phyloP scores from a whole-genome alignment of 2,797 vertebrate species.

The Sylvia borin region DNA sequence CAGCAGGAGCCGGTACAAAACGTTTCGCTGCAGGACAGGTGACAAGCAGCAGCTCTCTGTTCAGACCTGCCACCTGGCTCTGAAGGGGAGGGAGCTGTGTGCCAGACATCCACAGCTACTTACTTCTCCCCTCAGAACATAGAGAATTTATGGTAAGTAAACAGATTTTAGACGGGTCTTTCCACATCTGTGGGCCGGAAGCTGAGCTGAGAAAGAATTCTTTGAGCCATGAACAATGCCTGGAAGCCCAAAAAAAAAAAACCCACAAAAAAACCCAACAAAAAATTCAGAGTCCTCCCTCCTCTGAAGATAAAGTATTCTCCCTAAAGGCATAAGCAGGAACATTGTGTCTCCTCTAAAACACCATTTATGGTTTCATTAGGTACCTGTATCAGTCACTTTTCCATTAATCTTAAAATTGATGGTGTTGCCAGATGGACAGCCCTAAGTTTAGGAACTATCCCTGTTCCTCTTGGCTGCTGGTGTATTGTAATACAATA shows the following conservation, averaged over 20 bases:
- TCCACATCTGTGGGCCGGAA: constrained; percentile 19
- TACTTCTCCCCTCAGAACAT: background rate
- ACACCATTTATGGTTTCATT: background rate
- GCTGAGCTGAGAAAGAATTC: background rate
- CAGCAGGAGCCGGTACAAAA: background rate
- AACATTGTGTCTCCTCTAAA: constrained; percentile 11
- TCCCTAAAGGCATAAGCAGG: background rate
- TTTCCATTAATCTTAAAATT: background rate
- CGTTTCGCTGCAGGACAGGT: background rate
- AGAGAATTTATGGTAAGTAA: background rate
- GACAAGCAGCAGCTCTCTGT: background rate
- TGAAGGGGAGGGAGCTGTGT: background rate
- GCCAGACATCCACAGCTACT: background rate
- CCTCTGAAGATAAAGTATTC: background rate
- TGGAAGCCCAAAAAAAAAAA: constrained; percentile 30
- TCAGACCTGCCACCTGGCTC: background rate
- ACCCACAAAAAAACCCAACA: background rate
- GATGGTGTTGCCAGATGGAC: background rate
- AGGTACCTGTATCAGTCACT: background rate
- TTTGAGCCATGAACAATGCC: constrained; percentile 52
- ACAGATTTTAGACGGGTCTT: background rate
- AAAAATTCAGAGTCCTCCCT: background rate
- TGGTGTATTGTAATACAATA: background rate
- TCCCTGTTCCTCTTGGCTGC: background rate
- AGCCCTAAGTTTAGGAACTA: background rate